Conservation (phyloP, 2,888 invertebrate genomes). For the Dioctria linearis region DNA sequence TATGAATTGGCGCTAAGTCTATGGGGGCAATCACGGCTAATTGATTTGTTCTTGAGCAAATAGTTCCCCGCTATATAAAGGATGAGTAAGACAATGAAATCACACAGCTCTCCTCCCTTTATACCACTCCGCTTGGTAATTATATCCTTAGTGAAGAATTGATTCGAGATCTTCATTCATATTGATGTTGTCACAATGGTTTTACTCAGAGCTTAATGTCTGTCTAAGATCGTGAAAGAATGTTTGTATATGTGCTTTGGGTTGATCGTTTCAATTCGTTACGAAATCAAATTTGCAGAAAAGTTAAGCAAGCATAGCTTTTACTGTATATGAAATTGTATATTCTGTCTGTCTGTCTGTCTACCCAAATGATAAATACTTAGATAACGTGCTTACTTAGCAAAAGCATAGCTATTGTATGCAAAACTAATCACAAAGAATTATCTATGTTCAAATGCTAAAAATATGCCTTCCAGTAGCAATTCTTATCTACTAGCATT, state of each 20-base stretch:
- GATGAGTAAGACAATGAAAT: conserved; percentile 31
- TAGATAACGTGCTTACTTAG: no score
- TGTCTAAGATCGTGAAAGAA: neutral
- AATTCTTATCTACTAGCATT: no score
- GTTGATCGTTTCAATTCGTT: no score
- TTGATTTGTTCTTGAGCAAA: conserved; percentile 44
- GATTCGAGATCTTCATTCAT: conserved; percentile 34
- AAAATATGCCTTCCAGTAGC: no score
- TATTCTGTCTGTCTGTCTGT: no score
- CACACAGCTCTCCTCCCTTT: neutral
- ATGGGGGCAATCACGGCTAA: conserved; percentile 44
- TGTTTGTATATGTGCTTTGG: neutral
- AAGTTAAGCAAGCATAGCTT: no score
- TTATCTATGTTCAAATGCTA: no score
- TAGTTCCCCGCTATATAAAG: conserved; percentile 13
- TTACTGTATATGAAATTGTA: no score
- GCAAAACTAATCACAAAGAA: no score
- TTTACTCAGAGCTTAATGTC: neutral
- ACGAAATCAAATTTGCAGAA: no score
- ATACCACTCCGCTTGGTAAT: neutral
- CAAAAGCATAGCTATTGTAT: no score
- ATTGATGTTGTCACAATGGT: conserved; percentile 9
- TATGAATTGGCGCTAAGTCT: conserved; percentile 44
- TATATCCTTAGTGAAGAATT: neutral
- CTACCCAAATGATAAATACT: no score